Conservation (phyloP, 2,888 invertebrate species). For the Ferdinandea cuprea region DNA sequence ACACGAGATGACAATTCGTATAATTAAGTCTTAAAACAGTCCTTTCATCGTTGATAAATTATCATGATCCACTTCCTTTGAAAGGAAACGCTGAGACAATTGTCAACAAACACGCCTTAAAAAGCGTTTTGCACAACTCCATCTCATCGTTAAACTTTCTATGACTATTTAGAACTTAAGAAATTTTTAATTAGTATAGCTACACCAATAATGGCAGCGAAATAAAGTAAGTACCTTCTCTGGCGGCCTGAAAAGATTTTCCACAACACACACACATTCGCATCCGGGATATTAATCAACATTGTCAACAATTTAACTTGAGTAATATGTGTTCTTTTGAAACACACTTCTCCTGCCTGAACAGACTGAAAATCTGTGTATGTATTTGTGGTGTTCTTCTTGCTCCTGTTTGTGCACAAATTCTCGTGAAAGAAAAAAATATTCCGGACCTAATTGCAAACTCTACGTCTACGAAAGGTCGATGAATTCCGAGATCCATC, state of each 20-base stretch:
- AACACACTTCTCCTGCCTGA: conserved; percentile 17
- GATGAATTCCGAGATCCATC: conserved; percentile 7
- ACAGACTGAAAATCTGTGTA: no score
- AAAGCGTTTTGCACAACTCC: conserved; percentile 27
- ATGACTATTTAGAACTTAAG: neutral
- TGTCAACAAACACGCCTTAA: neutral
- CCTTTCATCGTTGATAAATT: neutral
- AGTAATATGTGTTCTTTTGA: conserved; percentile 36
- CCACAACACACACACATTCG: no score
- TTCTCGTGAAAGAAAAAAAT: conserved; percentile 13
- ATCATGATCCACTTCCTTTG: neutral
- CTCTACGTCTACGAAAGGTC: conserved; percentile 17
- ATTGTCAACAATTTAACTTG: conserved; percentile 50
- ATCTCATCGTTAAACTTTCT: neutral
- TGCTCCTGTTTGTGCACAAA: neutral
- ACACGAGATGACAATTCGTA: no score
- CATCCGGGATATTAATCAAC: conserved; percentile 22
- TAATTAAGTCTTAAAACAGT: no score
- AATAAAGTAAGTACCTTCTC: neutral
- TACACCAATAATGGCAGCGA: neutral
- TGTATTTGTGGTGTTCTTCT: conserved; percentile 2
- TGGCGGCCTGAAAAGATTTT: neutral
- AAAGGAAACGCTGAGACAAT: no score
- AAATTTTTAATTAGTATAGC: conserved; percentile 35
- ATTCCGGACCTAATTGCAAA: conserved; percentile 31